Evolutionary conservation across 2,113 vertebrate species (phyloP).

Genomic region (Merops nubicus): DNA sequence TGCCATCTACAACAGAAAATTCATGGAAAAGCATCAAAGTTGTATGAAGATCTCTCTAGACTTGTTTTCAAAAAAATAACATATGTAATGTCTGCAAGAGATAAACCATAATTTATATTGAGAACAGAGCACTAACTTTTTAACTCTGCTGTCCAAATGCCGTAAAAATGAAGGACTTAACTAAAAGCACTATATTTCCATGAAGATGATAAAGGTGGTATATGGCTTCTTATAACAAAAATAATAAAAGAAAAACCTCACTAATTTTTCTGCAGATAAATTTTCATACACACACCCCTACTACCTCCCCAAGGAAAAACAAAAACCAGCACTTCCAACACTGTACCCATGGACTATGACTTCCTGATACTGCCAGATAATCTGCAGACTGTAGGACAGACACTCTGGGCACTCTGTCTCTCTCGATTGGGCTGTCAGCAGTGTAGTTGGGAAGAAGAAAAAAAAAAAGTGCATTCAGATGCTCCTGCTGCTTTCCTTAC

Average conservation of each 20-base stretch:
- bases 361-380: not conserved
- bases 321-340: not conserved
- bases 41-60: not conserved
- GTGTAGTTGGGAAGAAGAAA: not conserved
- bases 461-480: not conserved
- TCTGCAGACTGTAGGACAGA: not conserved
- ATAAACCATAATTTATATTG: not conserved
- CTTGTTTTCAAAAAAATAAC: not conserved
- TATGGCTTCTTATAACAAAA: not conserved
- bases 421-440: not conserved
- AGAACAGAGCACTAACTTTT: not conserved
- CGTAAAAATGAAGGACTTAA: not conserved
- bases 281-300: not conserved
- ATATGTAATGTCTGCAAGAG: not conserved
- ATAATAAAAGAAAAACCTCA: not conserved
- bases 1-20: not conserved
- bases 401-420: not conserved
- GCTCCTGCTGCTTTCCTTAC: not conserved
- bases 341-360: not conserved
- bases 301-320: accelerated
- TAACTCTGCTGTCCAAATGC: not conserved
- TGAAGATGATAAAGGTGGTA: not conserved
- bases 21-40: not conserved
- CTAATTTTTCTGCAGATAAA: not conserved
- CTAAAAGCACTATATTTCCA: not conserved